Conservation (phyloP, 2,888 invertebrate genomes). For the Microplitis manilae region DNA sequence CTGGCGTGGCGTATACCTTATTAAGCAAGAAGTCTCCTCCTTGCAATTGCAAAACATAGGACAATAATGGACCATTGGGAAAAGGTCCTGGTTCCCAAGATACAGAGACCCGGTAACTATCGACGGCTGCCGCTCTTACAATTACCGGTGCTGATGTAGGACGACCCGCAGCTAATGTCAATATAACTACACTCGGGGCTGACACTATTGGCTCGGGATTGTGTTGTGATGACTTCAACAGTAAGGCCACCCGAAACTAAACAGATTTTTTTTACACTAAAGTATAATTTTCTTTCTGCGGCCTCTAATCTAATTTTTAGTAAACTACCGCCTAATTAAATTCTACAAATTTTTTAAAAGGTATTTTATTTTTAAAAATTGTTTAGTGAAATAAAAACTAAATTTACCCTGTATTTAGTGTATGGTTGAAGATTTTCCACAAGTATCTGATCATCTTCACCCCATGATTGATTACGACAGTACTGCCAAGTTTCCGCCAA, state of each 20-base stretch:
- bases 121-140: slow-evolving; percentile 84
- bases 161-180: slow-evolving; percentile 81
- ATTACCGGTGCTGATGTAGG: slow-evolving; percentile 85
- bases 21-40: slow-evolving; percentile 75
- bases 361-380: no score
- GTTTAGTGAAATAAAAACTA: not conserved
- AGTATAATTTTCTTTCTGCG: slow-evolving; percentile 3
- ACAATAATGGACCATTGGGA: slow-evolving; percentile 89
- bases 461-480: slow-evolving; percentile 82
- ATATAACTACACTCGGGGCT: slow-evolving; percentile 83
- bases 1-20: slow-evolving; percentile 76
- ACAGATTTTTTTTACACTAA: slow-evolving; percentile 53
- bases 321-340: no score
- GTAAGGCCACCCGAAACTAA: slow-evolving; percentile 91
- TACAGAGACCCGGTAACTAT: slow-evolving; percentile 87
- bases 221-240: slow-evolving; percentile 78
- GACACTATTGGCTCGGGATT: slow-evolving; percentile 81
- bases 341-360: not conserved
- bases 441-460: slow-evolving; percentile 77
- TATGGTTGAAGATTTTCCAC: slow-evolving; percentile 88
- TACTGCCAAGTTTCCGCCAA: slow-evolving; percentile 86
- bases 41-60: slow-evolving; percentile 84
- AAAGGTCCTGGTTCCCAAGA: slow-evolving; percentile 91
- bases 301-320: slow-evolving; percentile 52
- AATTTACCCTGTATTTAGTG: slow-evolving; percentile 88